Evolutionary conservation across 2,797 vertebrate genomes (phyloP), one percentile per base, ranked within the genome.

Genomic region (Oreortyx pictus): DNA sequence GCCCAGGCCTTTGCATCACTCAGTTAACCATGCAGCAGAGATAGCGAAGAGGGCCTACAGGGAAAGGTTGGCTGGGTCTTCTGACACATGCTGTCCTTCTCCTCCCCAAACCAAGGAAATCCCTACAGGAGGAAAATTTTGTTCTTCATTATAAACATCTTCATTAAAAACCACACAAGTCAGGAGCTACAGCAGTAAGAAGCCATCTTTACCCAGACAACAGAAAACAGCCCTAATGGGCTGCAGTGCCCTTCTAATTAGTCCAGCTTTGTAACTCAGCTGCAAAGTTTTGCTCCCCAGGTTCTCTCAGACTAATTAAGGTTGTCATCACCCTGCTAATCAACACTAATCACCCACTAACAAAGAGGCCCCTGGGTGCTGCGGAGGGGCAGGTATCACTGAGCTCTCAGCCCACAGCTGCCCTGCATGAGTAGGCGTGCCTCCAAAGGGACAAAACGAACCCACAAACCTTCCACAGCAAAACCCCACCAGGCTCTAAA

Each of bases 341-440:
- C 54, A 46, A 22, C 4, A 1, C 52, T n/a, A n/a, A 41, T 11
- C 54, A 22, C 29, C 9, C 50, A 10, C 52, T 29, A 14, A 22
- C 27, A 31, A 31, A 7, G 60, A 22, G 31, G 25, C 20, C 31
- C 0, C 35, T 6, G 20, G 9, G 31, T n/a, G 24, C 7, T 2
- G 8, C 2, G 23, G 5, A 16, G 23, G 22, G 15, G 17, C 11
- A 74, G 29, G 20, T 71, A 64, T 41, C 52, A 5, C 11, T 27
- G 11, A 11, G 12, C 56, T 86, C 44, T 64, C 31, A 23, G 33
- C 66, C 50, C 14, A 11, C 16, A 0, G 19, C 12, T 31, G 46
- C 29, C 44, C 31, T 2, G 1, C 13, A 64, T 6, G 0, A 37
- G 27, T 33, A 22, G 22, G 15, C 8, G 2, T 8, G 12, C 1